Evolutionary conservation across 2,888 invertebrate genomes (phyloP).

Genomic region (Drosophila austrosaltans): DNA sequence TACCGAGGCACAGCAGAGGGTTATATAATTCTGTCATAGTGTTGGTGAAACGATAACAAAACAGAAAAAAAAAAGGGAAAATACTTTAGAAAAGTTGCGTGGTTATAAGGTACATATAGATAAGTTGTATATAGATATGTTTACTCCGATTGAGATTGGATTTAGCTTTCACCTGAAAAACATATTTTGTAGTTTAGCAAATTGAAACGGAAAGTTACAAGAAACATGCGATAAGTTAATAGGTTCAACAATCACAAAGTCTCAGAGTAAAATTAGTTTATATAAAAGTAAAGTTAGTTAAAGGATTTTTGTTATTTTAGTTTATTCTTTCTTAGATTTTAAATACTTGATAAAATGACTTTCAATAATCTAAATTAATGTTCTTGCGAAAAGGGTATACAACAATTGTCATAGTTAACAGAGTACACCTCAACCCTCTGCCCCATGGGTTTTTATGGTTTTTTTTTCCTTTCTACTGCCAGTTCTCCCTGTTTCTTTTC

Average conservation of each 20-base stretch:
- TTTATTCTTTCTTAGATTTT: no score
- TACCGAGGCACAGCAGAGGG: neutral
- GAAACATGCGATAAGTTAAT: no score
- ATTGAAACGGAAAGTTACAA: neutral
- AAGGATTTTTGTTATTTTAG: no score
- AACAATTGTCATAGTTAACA: neutral
- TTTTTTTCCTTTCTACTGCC: neutral
- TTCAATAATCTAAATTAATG: no score
- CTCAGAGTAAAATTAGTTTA: no score
- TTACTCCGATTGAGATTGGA: neutral
- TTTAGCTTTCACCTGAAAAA: neutral
- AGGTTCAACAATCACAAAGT: no score
- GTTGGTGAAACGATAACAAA: conserved; percentile 19
- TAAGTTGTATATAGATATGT: neutral
- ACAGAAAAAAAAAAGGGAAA: neutral
- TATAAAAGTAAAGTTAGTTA: no score
- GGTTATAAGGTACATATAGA: neutral
- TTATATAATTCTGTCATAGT: conserved; percentile 9
- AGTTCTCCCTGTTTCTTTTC: neutral
- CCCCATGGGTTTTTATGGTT: neutral
- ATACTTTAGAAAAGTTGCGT: neutral
- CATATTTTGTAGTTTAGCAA: neutral
- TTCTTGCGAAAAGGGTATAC: neutral
- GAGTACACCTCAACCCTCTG: neutral
- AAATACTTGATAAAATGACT: no score